These are phyloP conservation scores for Heteropelma amictum DNA, from an alignment of 2,888 invertebrate species.

Conservation along the genomic window DNA sequence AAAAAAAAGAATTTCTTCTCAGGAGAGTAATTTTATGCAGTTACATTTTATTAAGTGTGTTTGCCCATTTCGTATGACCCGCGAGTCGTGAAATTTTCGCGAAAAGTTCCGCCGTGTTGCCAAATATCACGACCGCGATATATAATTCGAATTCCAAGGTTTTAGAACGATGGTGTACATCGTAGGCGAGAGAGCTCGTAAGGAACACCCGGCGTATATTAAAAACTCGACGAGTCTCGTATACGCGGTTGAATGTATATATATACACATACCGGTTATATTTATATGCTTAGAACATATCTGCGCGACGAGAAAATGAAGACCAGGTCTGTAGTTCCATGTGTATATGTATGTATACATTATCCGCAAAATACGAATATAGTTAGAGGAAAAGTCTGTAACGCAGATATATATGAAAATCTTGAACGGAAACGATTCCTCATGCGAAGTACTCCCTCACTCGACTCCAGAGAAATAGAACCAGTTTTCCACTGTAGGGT, in stretches of 20 bases:
- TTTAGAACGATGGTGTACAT: conserved; percentile 29
- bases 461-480: background rate
- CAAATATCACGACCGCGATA: conserved; percentile 43
- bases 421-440: conserved; percentile 45
- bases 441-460: background rate
- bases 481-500: background rate
- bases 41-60: too few relatives aligned
- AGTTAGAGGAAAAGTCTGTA: background rate
- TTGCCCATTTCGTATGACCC: background rate
- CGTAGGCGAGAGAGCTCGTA: conserved; percentile 59
- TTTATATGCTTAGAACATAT: conserved; percentile 55
- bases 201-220: conserved; percentile 71
- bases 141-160: conserved; percentile 26
- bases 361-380: conserved; percentile 1
- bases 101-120: conserved; percentile 4
- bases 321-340: conserved; percentile 7
- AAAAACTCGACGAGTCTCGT: conserved; percentile 61
- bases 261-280: conserved; percentile 36
- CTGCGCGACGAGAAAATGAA: conserved; percentile 54
- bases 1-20: background rate
- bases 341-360: conserved; percentile 1
- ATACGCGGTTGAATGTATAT: conserved; percentile 12
- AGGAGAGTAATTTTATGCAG: background rate
- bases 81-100: conserved; percentile 4
- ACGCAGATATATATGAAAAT: conserved; percentile 51